Evolutionary conservation across 2,797 vertebrate species (phyloP), one percentile per base, ranked within the genome.

Genomic region (Sarcophilus harrisii): DNA sequence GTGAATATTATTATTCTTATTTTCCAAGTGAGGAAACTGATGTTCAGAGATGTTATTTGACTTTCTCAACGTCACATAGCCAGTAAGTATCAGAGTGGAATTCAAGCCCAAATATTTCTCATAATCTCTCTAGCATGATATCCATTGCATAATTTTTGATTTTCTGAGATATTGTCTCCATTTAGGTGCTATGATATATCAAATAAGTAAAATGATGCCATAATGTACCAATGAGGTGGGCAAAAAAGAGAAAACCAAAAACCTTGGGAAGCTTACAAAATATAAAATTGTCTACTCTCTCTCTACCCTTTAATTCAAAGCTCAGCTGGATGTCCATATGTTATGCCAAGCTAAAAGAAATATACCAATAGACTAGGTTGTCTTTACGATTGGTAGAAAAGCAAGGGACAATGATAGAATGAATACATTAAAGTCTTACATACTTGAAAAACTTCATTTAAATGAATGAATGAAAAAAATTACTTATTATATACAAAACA

Each of bases 361-460:
- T 38, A 2, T 73, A 73, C 32, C n/a, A 73, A 21, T 73, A 12
- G 16, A 38, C 66, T 73, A 38, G 66, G 16, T 38, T n/a, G 4
- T 73, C 62, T 38, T 73, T 38, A 73, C n/a, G 32, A 5, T 6
- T 18, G 14, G 62, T 21, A 38, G n/a, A 16, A 73, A 73, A 38
- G 16, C 16, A n/a, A n/a, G 14, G 32, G 62, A n/a, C 62, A 66
- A 5, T 93, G 49, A 81, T 87, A 55, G 29, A 73, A 57, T 29
- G 2, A 14, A 57, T 92, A 89, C 66, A 52, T 5, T 57, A 96
- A 92, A 81, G 94, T 58, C 87, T 29, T 93, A 93, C 87, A 62
- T 93, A 89, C 91, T 49, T 89, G 89, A 93, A 59, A 92, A 92
- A 94, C 66, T 32, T 81, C 28, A 93, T 94, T 91, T 93, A 30